Evolutionary conservation across 2,888 invertebrate species (phyloP), one percentile per base, ranked within the genome.

Genomic region (Lithosia quadra): DNA sequence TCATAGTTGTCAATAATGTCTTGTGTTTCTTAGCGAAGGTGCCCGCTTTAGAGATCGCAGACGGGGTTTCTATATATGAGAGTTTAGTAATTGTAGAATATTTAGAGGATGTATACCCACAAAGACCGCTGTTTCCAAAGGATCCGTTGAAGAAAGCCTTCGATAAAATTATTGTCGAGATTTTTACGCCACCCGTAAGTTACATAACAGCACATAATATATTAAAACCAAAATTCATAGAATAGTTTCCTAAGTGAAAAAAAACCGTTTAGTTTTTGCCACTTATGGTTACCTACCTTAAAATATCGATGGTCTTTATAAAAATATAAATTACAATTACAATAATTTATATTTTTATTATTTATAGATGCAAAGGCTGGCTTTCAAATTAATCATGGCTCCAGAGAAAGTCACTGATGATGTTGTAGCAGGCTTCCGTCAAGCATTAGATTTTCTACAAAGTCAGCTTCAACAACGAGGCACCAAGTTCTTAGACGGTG

Each of bases 41-140:
- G 15, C 98, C 98, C 4, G 96, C 97, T 0, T 82, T 98, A 43
- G 97, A 98, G 87, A 84, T 97, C 28, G 92, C 96, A 76, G 95
- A 95, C 53, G 97, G 96, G 24, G 95, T 96, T 36, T 92, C 96
- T 7, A 89, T 98, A 11, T 97, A 96, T 81, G 98, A 98, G 87
- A 98, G 98, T 77, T 91, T 97, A 71, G 95, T 98, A 53, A 96
- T 98, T 49, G 96, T 96, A 28, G 98, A 98, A 83, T 98, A 97
- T 85, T 87, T 98, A 65, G 98, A 98, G 81, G 98, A 98, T 66
- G 96, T 96, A 53, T 97, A 97, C 88, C 96, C 96, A 0, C 93
- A 96, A 71, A 88, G 93, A 13, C 96, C 95, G 13, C 91, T 98
- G 15, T 94, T 97, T 69, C 96, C 97, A 0, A 95, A 95, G 61